A percentile compares a stretch with the other conserved stretches of the same genome.
phyloP scores from a whole-genome alignment of 2,888 invertebrate species.

The Atethmia centrago region DNA sequence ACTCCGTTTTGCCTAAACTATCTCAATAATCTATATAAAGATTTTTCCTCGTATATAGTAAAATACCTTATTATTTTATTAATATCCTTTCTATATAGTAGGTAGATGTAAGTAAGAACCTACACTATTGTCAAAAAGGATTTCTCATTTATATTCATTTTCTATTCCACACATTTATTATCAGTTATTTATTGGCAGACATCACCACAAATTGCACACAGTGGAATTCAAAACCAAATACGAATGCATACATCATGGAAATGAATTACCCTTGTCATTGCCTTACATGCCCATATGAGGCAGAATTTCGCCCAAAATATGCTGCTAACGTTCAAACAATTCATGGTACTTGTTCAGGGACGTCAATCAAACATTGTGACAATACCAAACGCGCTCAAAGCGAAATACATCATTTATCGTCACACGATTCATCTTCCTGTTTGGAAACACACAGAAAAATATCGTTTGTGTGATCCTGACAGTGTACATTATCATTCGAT shows the following conservation, averaged over 20 bases:
- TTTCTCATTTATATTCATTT: conserved; percentile 13
- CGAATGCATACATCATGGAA: conserved; percentile 56
- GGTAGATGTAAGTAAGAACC: background rate
- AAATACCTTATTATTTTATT: background rate
- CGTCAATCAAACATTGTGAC: conserved; percentile 77
- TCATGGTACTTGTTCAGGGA: conserved; percentile 57
- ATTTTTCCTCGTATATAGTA: too few relatives aligned
- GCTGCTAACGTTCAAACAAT: conserved; percentile 57
- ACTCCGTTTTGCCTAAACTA: too few relatives aligned
- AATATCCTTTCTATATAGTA: too few relatives aligned
- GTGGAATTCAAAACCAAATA: conserved; percentile 45
- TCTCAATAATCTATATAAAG: too few relatives aligned
- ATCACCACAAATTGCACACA: conserved; percentile 44
- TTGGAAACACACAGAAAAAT: conserved; percentile 62
- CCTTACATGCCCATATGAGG: conserved; percentile 40
- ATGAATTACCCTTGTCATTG: conserved; percentile 58
- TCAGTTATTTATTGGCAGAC: conserved; percentile 23
- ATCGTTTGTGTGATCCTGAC: conserved; percentile 18
- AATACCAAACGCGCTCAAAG: conserved; percentile 73
- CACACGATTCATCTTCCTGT: conserved; percentile 68
- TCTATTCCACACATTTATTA: conserved; percentile 26
- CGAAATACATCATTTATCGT: conserved; percentile 76
- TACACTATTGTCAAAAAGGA: background rate
- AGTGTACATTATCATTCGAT: background rate
- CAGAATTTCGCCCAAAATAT: conserved; percentile 52